These are phyloP conservation scores for Ciconia nigra DNA, from an alignment of 2,797 vertebrate species.

Conservation along the genomic window DNA sequence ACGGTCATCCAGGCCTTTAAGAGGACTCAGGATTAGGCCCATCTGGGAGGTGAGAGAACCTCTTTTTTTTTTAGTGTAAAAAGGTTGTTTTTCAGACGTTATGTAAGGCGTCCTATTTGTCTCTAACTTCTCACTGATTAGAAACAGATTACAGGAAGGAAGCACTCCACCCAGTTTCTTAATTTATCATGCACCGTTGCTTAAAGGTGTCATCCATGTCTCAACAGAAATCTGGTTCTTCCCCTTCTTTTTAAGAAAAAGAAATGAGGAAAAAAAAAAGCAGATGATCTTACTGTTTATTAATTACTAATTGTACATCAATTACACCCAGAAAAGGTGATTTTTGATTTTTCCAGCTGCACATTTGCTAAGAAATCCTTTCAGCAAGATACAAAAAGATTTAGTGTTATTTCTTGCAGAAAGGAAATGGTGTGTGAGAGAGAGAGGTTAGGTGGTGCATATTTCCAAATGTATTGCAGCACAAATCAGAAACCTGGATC, in stretches of 20 bases:
- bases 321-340: not conserved
- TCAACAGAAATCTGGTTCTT: not conserved
- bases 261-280: accelerated
- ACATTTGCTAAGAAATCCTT: not conserved
- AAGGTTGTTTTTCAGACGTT: not conserved
- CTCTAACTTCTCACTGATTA: not conserved
- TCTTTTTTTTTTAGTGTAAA: not conserved
- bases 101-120: not conserved
- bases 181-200: not conserved
- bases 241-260: not conserved
- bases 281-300: not conserved
- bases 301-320: not conserved
- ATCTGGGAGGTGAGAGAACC: not conserved
- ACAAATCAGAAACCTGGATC: not conserved
- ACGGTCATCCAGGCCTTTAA: not conserved
- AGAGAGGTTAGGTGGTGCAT: not conserved
- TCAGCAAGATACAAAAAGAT: not conserved
- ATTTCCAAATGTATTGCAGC: not conserved
- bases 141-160: constrained; percentile 41
- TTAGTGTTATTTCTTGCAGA: not conserved
- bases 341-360: not conserved
- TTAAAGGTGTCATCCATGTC: not conserved
- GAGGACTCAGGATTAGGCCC: not conserved
- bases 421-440: not conserved
- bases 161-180: constrained; percentile 60